Evolutionary conservation across 2,888 invertebrate species (phyloP).

Genomic region (Oxytorus armatus): DNA sequence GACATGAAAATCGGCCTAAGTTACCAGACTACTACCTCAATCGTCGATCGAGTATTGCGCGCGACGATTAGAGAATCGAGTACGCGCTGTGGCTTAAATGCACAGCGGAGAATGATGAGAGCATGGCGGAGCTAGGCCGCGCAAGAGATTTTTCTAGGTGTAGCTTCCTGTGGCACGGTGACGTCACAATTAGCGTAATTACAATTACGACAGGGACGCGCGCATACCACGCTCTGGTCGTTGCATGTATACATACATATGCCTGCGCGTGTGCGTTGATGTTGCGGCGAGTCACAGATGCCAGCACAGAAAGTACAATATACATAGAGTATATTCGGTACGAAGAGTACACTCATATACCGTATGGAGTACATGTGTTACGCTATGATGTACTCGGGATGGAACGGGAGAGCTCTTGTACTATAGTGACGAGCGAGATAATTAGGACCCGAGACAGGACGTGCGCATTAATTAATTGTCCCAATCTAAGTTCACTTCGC

Average conservation of each 20-base stretch:
- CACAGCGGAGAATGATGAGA: constrained; percentile 50
- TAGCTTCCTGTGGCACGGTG: constrained; percentile 81
- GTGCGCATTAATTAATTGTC: constrained; percentile 84
- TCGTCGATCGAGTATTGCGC: neutral
- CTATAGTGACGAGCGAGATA: constrained; percentile 82
- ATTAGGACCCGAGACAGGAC: constrained; percentile 84
- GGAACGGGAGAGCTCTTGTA: constrained; percentile 47
- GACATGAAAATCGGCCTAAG: too few relatives aligned
- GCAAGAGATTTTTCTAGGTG: constrained; percentile 81
- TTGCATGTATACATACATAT: neutral
- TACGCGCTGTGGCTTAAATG: constrained; percentile 18
- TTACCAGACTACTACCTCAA: too few relatives aligned
- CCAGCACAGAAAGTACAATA: neutral
- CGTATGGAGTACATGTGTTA: constrained; percentile 1
- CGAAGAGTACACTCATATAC: neutral
- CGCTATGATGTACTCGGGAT: constrained; percentile 58
- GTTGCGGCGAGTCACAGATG: neutral
- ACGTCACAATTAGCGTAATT: constrained; percentile 83
- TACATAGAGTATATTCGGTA: constrained; percentile 4
- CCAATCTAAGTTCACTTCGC: constrained; percentile 83
- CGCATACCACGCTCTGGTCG: constrained; percentile 24
- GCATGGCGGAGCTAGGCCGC: constrained; percentile 69
- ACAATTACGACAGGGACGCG: constrained; percentile 80
- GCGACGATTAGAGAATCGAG: constrained; percentile 42
- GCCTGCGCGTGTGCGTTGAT: neutral